Conservation (phyloP, 2,113 vertebrate species). For the Cryptotis parvus region DNA sequence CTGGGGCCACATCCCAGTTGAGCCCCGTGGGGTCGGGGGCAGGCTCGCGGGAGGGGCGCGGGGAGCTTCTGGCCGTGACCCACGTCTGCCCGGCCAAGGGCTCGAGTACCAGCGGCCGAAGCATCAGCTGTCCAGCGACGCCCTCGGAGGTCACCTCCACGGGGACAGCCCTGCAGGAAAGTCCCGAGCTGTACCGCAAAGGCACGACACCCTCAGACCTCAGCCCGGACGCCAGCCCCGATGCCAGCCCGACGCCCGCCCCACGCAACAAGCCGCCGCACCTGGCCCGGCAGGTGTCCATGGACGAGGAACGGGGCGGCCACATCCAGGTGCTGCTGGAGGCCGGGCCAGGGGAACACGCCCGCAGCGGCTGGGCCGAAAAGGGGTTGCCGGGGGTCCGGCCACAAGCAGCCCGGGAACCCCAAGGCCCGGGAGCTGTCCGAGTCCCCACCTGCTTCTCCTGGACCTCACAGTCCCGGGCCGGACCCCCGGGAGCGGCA, state of each 20-base stretch:
- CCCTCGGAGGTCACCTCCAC: conserved; percentile 95
- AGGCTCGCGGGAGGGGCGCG: background rate
- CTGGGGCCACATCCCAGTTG: too few species aligned
- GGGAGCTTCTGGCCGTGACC: background rate
- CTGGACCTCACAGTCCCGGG: conserved; percentile 94
- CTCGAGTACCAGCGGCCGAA: conserved; percentile 95
- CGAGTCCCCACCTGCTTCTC: conserved; percentile 90
- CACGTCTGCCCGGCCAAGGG: conserved; percentile 83
- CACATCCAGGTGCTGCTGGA: conserved; percentile 98
- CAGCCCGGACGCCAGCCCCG: conserved; percentile 93
- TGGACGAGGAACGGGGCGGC: conserved; percentile 93
- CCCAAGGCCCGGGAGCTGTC: conserved; percentile 94
- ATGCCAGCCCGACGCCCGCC: conserved; percentile 88
- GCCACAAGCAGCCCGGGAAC: conserved; percentile 92
- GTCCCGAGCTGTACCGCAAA: conserved; percentile 96
- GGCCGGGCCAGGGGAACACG: conserved; percentile 90
- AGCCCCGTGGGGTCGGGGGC: background rate
- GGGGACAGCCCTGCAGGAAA: conserved; percentile 92
- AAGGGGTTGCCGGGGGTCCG: conserved; percentile 90
- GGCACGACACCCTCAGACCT: conserved; percentile 96
- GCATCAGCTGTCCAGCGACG: conserved; percentile 93
- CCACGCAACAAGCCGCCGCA: conserved; percentile 92
- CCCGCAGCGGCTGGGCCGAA: conserved; percentile 92
- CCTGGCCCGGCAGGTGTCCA: conserved; percentile 94
- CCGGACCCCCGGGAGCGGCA: conserved; percentile 85